phyloP scores from a whole-genome alignment of 2,888 invertebrate genomes.

The Eupithecia insigniata region DNA sequence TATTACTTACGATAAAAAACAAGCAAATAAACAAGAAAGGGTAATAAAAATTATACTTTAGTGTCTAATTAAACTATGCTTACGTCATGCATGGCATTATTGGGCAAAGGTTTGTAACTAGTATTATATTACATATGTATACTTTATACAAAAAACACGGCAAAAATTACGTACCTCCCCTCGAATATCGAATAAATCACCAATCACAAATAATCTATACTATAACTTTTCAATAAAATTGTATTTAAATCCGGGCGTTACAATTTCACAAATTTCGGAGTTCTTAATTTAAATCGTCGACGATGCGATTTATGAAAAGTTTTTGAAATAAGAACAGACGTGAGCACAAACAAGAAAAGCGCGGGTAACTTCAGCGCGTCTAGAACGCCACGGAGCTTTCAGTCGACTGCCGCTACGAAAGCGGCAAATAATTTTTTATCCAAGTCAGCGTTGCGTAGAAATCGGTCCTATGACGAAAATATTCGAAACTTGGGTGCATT shows the following conservation, averaged over 20 bases:
- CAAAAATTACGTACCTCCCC: not conserved
- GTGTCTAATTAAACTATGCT: not conserved
- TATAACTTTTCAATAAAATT: not conserved
- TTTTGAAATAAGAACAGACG: constrained; percentile 17
- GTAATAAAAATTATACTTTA: no score
- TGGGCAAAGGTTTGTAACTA: not conserved
- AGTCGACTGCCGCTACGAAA: constrained; percentile 30
- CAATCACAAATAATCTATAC: constrained; percentile 5
- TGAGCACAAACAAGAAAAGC: constrained; percentile 13
- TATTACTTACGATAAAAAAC: not conserved
- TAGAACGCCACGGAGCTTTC: constrained; percentile 27
- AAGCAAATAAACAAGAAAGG: not conserved
- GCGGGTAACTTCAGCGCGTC: constrained; percentile 25
- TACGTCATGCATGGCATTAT: not conserved
- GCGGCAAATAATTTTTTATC: not conserved
- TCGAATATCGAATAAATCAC: not conserved
- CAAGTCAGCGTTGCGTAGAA: not conserved
- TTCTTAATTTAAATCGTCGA: not conserved
- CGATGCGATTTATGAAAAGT: constrained; percentile 18
- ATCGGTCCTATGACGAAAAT: not conserved
- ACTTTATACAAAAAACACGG: no score
- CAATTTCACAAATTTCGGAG: not conserved
- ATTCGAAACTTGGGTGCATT: no score
- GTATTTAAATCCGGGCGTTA: not conserved
- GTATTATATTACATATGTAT: no score